Conservation (phyloP, 2,888 invertebrate species). For the Epicampocera succincta region DNA sequence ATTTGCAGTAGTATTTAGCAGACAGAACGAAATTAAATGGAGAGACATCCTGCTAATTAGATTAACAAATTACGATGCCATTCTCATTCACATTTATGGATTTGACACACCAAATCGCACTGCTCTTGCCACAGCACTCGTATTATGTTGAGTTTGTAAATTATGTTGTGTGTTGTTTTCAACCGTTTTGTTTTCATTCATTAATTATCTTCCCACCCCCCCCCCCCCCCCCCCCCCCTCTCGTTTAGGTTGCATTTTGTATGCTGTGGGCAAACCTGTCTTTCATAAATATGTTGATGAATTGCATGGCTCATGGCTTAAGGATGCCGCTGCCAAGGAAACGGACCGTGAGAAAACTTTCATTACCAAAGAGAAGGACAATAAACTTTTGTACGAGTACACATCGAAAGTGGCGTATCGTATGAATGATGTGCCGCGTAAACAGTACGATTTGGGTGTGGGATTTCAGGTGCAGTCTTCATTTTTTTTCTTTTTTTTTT, state of each 20-base stretch:
- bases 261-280: conserved; percentile 96
- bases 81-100: not conserved
- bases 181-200: not conserved
- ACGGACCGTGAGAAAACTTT: conserved; percentile 87
- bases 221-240: conserved; percentile 15
- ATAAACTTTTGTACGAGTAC: conserved; percentile 89
- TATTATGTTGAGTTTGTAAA: not conserved
- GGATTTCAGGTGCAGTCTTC: conserved; percentile 81
- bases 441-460: conserved; percentile 79
- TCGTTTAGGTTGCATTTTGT: conserved; percentile 89
- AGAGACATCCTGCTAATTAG: conserved; percentile 22
- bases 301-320: conserved; percentile 92
- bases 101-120: too few relatives aligned
- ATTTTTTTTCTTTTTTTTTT: not conserved
- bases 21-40: not conserved
- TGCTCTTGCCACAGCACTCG: too few relatives aligned
- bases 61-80: conserved; percentile 12
- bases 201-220: conserved; percentile 1
- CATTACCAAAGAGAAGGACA: conserved; percentile 90
- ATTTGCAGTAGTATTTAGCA: conserved; percentile 1
- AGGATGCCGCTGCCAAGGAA: conserved; percentile 84
- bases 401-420: conserved; percentile 87
- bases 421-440: conserved; percentile 83
- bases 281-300: conserved; percentile 91
- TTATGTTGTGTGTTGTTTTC: not conserved